Conservation (phyloP, 2,797 vertebrate genomes). For the Cephalopachus bancanus region DNA sequence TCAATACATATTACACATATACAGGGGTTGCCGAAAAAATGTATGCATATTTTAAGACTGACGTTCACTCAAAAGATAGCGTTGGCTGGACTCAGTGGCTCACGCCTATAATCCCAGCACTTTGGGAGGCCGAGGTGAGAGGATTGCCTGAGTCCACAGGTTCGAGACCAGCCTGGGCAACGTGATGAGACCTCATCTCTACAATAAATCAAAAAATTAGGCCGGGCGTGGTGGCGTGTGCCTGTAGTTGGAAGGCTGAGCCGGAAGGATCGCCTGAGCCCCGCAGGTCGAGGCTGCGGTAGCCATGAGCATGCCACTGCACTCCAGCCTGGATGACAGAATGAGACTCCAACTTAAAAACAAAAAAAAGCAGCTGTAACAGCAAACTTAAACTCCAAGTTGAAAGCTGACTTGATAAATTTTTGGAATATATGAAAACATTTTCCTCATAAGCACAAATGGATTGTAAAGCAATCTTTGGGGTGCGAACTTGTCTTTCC, state of each 20-base stretch:
- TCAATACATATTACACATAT: too few species aligned
- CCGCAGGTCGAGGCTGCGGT: too few species aligned
- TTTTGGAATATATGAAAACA: neutral
- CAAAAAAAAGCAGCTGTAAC: neutral
- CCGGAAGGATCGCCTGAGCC: too few species aligned
- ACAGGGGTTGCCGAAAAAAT: too few species aligned
- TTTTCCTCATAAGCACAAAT: neutral
- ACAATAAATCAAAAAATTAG: neutral
- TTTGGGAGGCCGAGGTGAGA: too few species aligned
- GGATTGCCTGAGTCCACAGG: neutral
- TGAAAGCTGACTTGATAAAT: slow-evolving; percentile 10
- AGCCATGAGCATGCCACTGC: too few species aligned
- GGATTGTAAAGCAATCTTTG: slow-evolving; percentile 5
- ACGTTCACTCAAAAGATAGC: too few species aligned
- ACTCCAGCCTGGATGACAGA: too few species aligned
- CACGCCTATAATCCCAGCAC: neutral
- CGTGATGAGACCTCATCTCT: neutral
- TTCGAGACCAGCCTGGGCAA: neutral
- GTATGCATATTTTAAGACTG: too few species aligned
- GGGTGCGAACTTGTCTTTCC: neutral
- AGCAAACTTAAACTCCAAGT: slow-evolving; percentile 13
- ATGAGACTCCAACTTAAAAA: too few species aligned
- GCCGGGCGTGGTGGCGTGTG: too few species aligned
- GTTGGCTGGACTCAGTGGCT: neutral
- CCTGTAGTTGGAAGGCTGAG: too few species aligned